Evolutionary conservation across 2,888 invertebrate genomes (phyloP), one percentile per base, ranked within the genome.

Genomic region (Chaetoderma sp.): DNA sequence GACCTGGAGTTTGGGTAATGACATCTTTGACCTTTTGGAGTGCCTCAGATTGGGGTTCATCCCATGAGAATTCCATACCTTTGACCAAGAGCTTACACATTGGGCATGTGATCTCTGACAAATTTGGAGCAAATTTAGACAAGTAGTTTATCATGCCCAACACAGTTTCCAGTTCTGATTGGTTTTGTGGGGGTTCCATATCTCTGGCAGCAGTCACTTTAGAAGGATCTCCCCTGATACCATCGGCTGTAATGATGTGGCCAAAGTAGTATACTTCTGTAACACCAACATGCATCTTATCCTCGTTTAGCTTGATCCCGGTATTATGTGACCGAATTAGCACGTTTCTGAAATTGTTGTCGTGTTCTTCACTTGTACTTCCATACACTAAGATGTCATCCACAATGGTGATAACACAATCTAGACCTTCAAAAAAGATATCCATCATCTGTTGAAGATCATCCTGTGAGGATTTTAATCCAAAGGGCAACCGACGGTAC

Each of bases 151-250:
- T 54, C 39, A 69, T 55, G 18, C 68, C 70, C 1, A 69, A 56
- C 39, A 72, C 64, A 32, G 39, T n/a, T 58, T 71, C 63, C 27
- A 71, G 32, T 55, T 62, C 64, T 33, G 56, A 13, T n/a, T 32
- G 45, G 56, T 50, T 33, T 28, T 10, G 54, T 10, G 71, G 69
- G 4, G 50, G 23, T 23, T 44, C 30, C 47, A 70, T 45, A 3
- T 72, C 30, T 27, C 25, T 27, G n/a, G 72, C 49, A 23, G 58
- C 65, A 28, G 50, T 25, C 10, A 63, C 54, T 32, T 57, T 71
- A 25, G n/a, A 23, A n/a, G 67, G 63, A 47, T 72, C 70, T 8
- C 70, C 68, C 25, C 50, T 44, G 13, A 66, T 63, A 27, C 70
- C 71, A 28, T 59, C 28, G 28, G 23, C 18, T 25, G 45, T 50